Evolutionary conservation across 1,140 invertebrate species (phyloP).

Genomic region (Aricia agestis): DNA sequence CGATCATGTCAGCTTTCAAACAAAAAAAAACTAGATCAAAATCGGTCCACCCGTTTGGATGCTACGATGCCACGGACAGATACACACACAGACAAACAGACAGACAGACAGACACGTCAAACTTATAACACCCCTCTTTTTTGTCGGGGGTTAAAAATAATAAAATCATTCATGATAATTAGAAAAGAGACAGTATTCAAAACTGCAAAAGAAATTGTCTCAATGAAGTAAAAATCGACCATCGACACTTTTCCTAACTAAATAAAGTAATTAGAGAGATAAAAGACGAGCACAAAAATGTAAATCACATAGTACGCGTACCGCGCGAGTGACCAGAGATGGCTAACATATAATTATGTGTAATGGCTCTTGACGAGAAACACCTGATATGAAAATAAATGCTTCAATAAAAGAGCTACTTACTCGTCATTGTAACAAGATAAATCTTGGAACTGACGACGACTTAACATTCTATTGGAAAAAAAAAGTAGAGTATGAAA

Average conservation of each 20-base stretch:
- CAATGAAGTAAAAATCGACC: not conserved
- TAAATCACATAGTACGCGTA: conserved; percentile 17
- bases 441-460: not conserved
- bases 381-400: conserved; percentile 26
- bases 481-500: not conserved
- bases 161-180: too few species aligned
- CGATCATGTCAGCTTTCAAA: too few species aligned
- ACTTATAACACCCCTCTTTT: too few species aligned
- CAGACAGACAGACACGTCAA: too few species aligned
- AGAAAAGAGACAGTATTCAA: not conserved
- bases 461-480: not conserved
- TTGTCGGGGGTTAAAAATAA: too few species aligned
- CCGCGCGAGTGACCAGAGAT: conserved; percentile 16
- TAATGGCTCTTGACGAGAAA: conserved; percentile 25
- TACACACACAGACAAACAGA: too few species aligned
- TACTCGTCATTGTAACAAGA: not conserved
- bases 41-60: too few species aligned
- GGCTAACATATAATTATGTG: conserved; percentile 24
- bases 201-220: not conserved
- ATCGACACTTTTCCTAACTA: conserved; percentile 17
- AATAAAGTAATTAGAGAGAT: conserved; percentile 22
- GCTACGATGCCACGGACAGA: too few species aligned
- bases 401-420: conserved; percentile 10
- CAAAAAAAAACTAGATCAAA: too few species aligned
- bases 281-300: conserved; percentile 20